phyloP scores from a whole-genome alignment of 2,113 vertebrate species.

The Ophthalmolycus amberensis region DNA sequence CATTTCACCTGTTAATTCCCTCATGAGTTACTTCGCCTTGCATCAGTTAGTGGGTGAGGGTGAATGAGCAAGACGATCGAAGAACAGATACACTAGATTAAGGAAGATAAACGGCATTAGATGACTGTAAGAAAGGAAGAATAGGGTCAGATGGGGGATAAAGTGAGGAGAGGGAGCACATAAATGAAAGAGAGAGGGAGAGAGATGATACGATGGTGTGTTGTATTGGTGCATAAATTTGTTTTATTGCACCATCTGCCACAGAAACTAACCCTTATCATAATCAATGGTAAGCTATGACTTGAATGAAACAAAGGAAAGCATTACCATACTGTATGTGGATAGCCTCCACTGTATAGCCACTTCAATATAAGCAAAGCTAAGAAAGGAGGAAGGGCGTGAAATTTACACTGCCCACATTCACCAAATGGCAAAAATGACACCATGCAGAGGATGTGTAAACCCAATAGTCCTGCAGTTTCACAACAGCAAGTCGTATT shows the following conservation, averaged over 20 bases:
- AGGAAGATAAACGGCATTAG: conserved; percentile 63
- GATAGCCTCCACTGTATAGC: conserved; percentile 26
- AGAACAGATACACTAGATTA: conserved; percentile 65
- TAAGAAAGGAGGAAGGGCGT: conserved; percentile 55
- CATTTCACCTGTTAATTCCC: conserved; percentile 68
- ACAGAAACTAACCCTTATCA: conserved; percentile 30
- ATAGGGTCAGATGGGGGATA: neutral
- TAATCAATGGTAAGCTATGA: conserved; percentile 45
- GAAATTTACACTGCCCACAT: conserved; percentile 81
- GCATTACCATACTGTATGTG: conserved; percentile 26
- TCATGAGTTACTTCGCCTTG: conserved; percentile 62
- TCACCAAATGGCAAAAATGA: conserved; percentile 81
- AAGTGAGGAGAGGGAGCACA: conserved; percentile 11
- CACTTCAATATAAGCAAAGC: conserved; percentile 43
- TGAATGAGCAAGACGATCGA: conserved; percentile 42
- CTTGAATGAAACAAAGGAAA: conserved; percentile 52
- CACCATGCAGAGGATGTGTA: conserved; percentile 71
- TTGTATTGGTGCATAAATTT: conserved; percentile 41
- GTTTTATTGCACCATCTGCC: conserved; percentile 63
- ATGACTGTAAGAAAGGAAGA: conserved; percentile 32
- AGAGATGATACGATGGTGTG: conserved; percentile 22
- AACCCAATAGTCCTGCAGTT: conserved; percentile 52
- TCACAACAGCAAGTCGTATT: conserved; percentile 35
- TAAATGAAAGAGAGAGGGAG: conserved; percentile 38
- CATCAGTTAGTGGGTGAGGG: conserved; percentile 60